Percentiles rank a stretch among this genome's conserved stretches.
phyloP scores from a whole-genome alignment of 2,888 invertebrate genomes.

The Temnothorax ravouxi region DNA sequence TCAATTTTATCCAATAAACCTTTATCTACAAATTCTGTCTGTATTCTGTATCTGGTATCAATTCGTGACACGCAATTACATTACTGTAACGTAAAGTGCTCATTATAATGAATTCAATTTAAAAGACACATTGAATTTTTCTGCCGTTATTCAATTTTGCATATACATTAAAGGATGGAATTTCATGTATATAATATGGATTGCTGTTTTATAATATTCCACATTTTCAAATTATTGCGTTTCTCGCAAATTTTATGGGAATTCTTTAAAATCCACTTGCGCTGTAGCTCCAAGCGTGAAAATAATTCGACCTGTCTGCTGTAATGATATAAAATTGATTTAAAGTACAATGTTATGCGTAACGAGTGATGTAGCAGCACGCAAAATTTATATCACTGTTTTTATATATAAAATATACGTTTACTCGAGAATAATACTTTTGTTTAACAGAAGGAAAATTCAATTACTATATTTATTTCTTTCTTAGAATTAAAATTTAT shows the following conservation, averaged over 20 bases:
- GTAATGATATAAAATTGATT: conserved; percentile 40
- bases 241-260: conserved; percentile 28
- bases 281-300: conserved; percentile 17
- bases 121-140: conserved; percentile 37
- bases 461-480: not conserved
- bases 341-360: conserved; percentile 7
- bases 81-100: conserved; percentile 37
- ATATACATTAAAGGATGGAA: conserved; percentile 11
- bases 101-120: conserved; percentile 50
- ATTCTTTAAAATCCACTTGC: conserved; percentile 34
- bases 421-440: not conserved
- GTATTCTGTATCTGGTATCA: conserved; percentile 41
- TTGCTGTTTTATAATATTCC: conserved; percentile 28
- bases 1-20: conserved; percentile 48
- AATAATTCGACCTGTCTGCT: conserved; percentile 15
- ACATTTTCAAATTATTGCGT: conserved; percentile 44
- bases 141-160: conserved; percentile 31
- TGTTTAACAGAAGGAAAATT: not conserved
- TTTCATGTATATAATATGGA: conserved; percentile 28
- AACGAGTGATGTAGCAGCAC: not conserved
- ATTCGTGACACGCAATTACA: conserved; percentile 52
- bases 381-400: not conserved
- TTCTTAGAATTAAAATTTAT: not conserved
- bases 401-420: not conserved
- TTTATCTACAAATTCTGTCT: conserved; percentile 37